Evolutionary conservation across 2,888 invertebrate species (phyloP).

Genomic region (Eutolmus rufibarbis): DNA sequence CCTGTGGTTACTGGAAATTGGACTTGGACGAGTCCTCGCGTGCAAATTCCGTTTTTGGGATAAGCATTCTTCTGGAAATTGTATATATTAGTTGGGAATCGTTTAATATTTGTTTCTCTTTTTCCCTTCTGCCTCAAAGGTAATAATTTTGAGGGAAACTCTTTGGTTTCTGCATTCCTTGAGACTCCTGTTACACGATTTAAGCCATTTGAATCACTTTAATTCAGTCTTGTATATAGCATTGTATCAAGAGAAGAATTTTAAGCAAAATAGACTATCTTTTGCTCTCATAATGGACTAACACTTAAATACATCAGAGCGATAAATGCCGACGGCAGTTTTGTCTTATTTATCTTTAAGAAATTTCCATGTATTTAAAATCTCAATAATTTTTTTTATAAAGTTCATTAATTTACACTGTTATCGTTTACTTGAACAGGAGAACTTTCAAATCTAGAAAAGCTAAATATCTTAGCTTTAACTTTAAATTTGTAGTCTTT

Average conservation of each 20-base stretch:
- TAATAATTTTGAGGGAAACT: background rate
- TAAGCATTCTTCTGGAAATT: background rate
- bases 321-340: background rate
- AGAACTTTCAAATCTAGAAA: no score
- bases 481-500: no score
- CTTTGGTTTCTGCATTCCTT: background rate
- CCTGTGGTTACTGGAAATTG: background rate
- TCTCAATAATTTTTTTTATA: background rate
- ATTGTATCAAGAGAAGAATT: background rate
- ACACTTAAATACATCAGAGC: background rate
- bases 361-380: background rate
- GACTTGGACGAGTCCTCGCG: background rate
- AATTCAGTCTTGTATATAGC: background rate
- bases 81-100: background rate
- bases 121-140: background rate
- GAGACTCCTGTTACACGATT: background rate
- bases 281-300: background rate
- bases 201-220: background rate
- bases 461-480: no score
- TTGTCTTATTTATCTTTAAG: background rate
- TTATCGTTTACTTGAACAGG: no score
- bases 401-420: no score
- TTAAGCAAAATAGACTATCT: background rate
- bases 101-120: background rate
- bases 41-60: background rate